Evolutionary conservation across 2,113 vertebrate species (phyloP).

Genomic region (Coracopsis vasa): DNA sequence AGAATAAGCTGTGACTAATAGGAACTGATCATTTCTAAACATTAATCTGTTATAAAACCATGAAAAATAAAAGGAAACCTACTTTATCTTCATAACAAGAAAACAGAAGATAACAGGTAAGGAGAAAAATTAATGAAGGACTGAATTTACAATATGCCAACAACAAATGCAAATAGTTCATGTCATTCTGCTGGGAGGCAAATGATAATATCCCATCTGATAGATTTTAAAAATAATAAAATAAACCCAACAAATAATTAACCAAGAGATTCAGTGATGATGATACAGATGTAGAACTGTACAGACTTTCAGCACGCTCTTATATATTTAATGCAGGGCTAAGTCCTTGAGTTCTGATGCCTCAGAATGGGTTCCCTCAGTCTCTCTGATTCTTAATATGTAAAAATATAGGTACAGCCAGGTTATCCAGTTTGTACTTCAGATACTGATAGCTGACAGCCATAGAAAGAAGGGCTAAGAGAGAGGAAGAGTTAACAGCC

Average conservation of each 20-base stretch:
- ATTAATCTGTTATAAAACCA: constrained; percentile 51
- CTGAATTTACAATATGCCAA: constrained; percentile 49
- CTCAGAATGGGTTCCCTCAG: neutral
- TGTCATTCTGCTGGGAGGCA: constrained; percentile 1
- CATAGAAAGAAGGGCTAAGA: neutral
- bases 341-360: neutral
- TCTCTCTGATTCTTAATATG: neutral
- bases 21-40: constrained; percentile 45
- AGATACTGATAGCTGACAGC: neutral
- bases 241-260: neutral
- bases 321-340: neutral
- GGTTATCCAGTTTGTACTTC: neutral
- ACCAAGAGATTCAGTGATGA: neutral
- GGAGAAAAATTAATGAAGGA: constrained; percentile 46
- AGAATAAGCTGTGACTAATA: constrained; percentile 61
- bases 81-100: constrained; percentile 51
- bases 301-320: neutral
- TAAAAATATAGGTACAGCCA: neutral
- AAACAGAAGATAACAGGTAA: constrained; percentile 30
- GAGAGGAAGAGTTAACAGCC: neutral
- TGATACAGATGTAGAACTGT: neutral
- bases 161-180: constrained; percentile 21
- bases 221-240: neutral
- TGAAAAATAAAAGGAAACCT: constrained; percentile 31
- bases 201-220: constrained; percentile 2